phyloP scores from a whole-genome alignment of 2,888 invertebrate species.

The Stegophylla sp. region DNA sequence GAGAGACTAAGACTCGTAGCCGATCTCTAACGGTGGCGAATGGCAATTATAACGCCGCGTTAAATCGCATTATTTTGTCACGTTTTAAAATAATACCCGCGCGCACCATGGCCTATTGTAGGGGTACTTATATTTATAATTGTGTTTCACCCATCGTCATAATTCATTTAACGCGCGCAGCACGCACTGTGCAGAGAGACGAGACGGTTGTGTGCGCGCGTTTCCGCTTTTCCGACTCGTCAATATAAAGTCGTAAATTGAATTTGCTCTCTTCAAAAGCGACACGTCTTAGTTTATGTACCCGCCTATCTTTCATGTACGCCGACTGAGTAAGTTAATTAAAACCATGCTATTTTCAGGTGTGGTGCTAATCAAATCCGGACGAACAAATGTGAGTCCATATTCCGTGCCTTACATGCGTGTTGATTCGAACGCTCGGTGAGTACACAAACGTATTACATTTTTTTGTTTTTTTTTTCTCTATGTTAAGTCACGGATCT shows the following conservation, averaged over 20 bases:
- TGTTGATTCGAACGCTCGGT: not conserved
- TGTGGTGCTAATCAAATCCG: constrained; percentile 18
- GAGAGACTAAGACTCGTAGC: too few species aligned
- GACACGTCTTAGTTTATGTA: not conserved
- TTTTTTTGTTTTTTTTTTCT: too few species aligned
- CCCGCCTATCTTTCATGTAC: not conserved
- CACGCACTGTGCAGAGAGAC: too few species aligned
- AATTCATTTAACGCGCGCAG: not conserved
- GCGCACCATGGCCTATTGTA: too few species aligned
- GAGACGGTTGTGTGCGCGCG: too few species aligned
- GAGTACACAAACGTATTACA: not conserved
- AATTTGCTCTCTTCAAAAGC: constrained; percentile 13
- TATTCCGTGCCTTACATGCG: constrained; percentile 5
- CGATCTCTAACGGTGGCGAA: too few species aligned
- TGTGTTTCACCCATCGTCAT: constrained; percentile 13
- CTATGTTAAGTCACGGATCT: too few species aligned
- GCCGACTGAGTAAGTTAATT: constrained; percentile 25
- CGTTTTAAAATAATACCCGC: not conserved
- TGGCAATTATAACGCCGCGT: too few species aligned
- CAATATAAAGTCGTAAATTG: constrained; percentile 29
- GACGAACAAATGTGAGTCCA: constrained; percentile 35
- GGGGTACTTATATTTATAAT: constrained; percentile 7
- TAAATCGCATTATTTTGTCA: not conserved
- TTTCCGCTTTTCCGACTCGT: constrained; percentile 22
- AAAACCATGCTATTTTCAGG: constrained; percentile 27